Base-by-base conservation (phyloP, 2,888 invertebrate genomes). In the Ochlodes sylvanus region DNA sequence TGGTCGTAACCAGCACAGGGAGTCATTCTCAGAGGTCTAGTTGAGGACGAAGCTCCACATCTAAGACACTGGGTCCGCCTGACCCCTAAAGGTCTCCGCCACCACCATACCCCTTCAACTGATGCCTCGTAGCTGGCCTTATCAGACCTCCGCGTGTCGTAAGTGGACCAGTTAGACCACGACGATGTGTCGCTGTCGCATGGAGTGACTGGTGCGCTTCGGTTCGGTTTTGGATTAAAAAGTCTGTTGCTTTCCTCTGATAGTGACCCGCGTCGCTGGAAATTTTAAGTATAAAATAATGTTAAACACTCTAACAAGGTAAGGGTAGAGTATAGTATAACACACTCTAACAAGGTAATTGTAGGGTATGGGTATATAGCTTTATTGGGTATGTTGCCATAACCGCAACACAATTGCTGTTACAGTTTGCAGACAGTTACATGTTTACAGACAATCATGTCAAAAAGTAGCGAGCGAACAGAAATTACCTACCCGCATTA, bases 171-270 rank as follows among this genome's bases (percentile, higher is more conserved):
- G 55, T 85, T 87, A 1, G 89, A 86, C 90, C 90, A 90, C 3
- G 85, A 84, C 3, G 85, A 84, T 61, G 83, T 81, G 72, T 88
- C 91, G 75, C 87, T 89, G 69, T 92, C 92, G 77, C 92, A 89
- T n/a, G 92, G 92, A 12, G 92, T 92, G 4, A 91, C 90, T 15
- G 92, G 92, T 4, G 92, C 92, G 73, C 92, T 92, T 70, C 85
- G 85, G 55, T 78, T 81, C 41, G 85, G 82, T 80, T 88, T 89
- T n/a, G 89, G 89, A 79, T 81, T 79, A 75, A 85, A 82, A 69
- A 81, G 79, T 50, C 80, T 81, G 67, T 77, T 79, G 15, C 78
- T 77, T 69, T 88, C 85, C 76, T 89, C 85, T 70, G 88, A 82
- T 70, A 89, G 81, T 72, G 92, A 91, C 80, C 88, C 88, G 79